These are phyloP conservation scores for Girardinichthys multiradiatus DNA, from an alignment of 2,113 vertebrate species.

Conservation along the genomic window DNA sequence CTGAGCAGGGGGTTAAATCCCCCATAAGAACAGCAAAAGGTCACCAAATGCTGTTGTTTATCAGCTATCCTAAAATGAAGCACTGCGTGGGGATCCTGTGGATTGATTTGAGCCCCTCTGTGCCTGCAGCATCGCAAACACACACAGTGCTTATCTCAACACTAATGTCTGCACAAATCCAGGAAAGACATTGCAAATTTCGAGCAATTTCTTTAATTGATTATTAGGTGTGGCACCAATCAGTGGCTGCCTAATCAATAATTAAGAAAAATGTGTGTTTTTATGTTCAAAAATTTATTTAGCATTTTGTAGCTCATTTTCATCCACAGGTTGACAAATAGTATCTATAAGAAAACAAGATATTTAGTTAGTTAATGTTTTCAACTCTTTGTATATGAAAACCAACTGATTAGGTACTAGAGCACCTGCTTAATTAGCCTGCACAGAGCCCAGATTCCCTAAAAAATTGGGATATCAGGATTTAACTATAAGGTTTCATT, in stretches of 20 bases:
- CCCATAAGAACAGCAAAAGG: slow-evolving; percentile 79
- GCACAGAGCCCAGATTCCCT: too few relatives aligned
- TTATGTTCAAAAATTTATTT: not conserved
- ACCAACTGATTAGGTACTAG: too few relatives aligned
- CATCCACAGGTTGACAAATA: not conserved
- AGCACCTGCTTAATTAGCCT: too few relatives aligned
- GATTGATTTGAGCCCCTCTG: slow-evolving; percentile 54
- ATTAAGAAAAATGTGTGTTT: not conserved
- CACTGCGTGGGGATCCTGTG: slow-evolving; percentile 41
- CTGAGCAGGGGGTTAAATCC: slow-evolving; percentile 75
- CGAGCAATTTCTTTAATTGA: not conserved
- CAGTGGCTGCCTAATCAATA: not conserved
- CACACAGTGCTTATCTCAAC: slow-evolving; percentile 7
- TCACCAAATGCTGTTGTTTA: slow-evolving; percentile 83
- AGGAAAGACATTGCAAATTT: slow-evolving; percentile 1
- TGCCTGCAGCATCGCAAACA: slow-evolving; percentile 27
- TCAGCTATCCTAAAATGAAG: slow-evolving; percentile 65
- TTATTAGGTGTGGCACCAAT: not conserved
- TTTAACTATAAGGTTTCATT: too few relatives aligned
- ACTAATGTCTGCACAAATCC: slow-evolving; percentile 10
- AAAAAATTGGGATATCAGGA: too few relatives aligned
- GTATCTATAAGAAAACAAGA: not conserved
- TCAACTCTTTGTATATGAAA: too few relatives aligned
- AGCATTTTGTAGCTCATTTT: not conserved
- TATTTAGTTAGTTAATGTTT: too few relatives aligned